A percentile compares a stretch with the other conserved stretches of the same genome.
Conservation (phyloP, 2,888 invertebrate genomes). For the Drosophila paranaensis region DNA sequence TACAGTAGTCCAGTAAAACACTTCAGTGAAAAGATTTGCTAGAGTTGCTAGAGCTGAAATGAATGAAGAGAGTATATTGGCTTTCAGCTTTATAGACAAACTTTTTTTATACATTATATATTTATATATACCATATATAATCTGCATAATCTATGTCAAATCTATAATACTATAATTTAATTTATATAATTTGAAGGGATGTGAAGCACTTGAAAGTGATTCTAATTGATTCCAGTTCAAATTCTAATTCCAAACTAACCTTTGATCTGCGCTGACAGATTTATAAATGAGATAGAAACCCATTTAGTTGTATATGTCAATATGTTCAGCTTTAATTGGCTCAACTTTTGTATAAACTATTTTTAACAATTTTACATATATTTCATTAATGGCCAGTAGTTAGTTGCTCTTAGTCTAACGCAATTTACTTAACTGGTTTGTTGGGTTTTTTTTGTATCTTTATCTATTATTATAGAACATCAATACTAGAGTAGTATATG, state of each 20-base stretch:
- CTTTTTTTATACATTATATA: too few relatives aligned
- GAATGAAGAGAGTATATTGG: background rate
- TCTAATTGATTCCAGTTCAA: background rate
- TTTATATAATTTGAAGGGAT: background rate
- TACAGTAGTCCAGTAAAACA: background rate
- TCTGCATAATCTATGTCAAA: background rate
- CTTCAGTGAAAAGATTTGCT: background rate
- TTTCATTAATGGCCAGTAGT: background rate
- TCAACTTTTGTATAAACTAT: background rate
- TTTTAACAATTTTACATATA: background rate
- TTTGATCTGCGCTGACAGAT: background rate
- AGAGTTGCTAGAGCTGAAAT: background rate
- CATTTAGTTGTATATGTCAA: background rate
- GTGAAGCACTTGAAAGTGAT: background rate
- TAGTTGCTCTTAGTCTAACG: background rate
- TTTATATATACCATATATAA: too few relatives aligned
- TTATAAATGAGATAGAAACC: background rate
- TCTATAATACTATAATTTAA: background rate
- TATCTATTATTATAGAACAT: background rate
- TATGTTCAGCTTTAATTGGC: background rate
- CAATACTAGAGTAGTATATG: background rate
- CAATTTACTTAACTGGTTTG: slow-evolving; percentile 3
- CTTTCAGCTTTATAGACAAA: too few relatives aligned
- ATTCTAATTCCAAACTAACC: background rate
- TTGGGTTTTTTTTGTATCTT: background rate